A percentile compares a stretch with the other conserved stretches of the same genome.
Conservation (phyloP, 2,888 invertebrate species). For the Xestia ashworthii region DNA sequence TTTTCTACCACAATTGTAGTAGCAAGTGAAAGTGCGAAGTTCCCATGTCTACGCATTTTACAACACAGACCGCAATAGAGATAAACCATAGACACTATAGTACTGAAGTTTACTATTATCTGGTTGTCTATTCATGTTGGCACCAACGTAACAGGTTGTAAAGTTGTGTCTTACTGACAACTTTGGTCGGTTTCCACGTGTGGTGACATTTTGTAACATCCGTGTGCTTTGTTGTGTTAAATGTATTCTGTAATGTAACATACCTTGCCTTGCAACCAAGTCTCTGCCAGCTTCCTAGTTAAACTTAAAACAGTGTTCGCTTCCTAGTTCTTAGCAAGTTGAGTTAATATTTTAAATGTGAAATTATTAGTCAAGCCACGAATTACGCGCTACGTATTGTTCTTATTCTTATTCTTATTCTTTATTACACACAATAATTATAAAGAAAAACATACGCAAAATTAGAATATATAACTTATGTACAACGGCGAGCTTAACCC, state of each 20-base stretch:
- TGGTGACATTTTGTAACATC: conserved; percentile 20
- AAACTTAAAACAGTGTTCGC: too few species aligned
- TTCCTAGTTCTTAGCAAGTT: background rate
- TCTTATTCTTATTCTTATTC: too few species aligned
- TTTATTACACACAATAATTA: too few species aligned
- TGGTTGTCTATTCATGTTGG: conserved; percentile 4
- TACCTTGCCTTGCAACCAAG: background rate
- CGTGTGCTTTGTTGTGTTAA: conserved; percentile 22
- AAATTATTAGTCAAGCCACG: too few species aligned
- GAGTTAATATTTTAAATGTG: background rate
- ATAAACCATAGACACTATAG: background rate
- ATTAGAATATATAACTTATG: too few species aligned
- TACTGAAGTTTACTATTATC: conserved; percentile 17
- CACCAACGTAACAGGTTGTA: conserved; percentile 19
- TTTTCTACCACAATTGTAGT: conserved; percentile 39
- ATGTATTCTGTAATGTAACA: background rate
- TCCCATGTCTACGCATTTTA: conserved; percentile 53
- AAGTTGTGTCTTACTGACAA: background rate
- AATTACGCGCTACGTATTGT: too few species aligned
- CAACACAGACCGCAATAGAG: background rate
- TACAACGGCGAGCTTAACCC: too few species aligned
- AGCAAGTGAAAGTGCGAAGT: conserved; percentile 50
- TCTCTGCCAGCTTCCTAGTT: background rate
- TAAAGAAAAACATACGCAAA: too few species aligned
- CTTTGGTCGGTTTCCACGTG: background rate